Percentiles rank a stretch among this genome's conserved stretches.
Conservation (phyloP, 2,888 invertebrate genomes). For the Coleophora deauratella region DNA sequence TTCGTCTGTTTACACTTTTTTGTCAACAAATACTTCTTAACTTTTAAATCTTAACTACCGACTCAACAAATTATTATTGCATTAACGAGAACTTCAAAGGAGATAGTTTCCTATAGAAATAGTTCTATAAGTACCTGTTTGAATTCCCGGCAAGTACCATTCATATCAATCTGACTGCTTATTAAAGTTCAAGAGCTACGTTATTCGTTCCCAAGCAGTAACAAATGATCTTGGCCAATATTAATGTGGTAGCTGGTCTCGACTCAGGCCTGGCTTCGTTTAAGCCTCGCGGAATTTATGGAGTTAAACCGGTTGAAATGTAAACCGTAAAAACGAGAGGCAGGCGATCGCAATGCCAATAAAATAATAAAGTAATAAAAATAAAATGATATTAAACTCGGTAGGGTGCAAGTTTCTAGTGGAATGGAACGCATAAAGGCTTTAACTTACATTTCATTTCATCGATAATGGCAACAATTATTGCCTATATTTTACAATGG, state of each 20-base stretch:
- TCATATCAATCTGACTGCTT: slow-evolving; percentile 29
- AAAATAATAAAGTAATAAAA: slow-evolving; percentile 63
- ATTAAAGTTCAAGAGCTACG: slow-evolving; percentile 32
- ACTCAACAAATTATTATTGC: slow-evolving; percentile 24
- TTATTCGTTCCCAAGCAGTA: slow-evolving; percentile 35
- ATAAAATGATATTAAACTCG: slow-evolving; percentile 42
- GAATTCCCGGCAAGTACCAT: slow-evolving; percentile 30
- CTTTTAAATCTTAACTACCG: slow-evolving; percentile 11
- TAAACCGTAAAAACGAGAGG: slow-evolving; percentile 58
- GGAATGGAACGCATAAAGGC: slow-evolving; percentile 37
- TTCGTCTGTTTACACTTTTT: slow-evolving; percentile 52
- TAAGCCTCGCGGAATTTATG: slow-evolving; percentile 52
- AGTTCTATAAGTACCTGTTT: slow-evolving; percentile 22
- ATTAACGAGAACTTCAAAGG: slow-evolving; percentile 37
- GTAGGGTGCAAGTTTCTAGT: slow-evolving; percentile 41
- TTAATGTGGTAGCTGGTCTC: slow-evolving; percentile 47
- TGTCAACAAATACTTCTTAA: slow-evolving; percentile 34
- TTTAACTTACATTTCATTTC: slow-evolving; percentile 40
- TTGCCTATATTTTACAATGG: slow-evolving; percentile 40
- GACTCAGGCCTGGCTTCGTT: slow-evolving; percentile 45
- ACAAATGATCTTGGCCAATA: slow-evolving; percentile 51
- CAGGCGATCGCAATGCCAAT: slow-evolving; percentile 55
- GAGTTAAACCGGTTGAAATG: slow-evolving; percentile 48
- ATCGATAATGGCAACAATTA: slow-evolving; percentile 30
- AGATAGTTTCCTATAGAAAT: slow-evolving; percentile 17